Evolutionary conservation across 2,797 vertebrate genomes (phyloP), one percentile per base, ranked within the genome.

Genomic region (Fratercula arctica): DNA sequence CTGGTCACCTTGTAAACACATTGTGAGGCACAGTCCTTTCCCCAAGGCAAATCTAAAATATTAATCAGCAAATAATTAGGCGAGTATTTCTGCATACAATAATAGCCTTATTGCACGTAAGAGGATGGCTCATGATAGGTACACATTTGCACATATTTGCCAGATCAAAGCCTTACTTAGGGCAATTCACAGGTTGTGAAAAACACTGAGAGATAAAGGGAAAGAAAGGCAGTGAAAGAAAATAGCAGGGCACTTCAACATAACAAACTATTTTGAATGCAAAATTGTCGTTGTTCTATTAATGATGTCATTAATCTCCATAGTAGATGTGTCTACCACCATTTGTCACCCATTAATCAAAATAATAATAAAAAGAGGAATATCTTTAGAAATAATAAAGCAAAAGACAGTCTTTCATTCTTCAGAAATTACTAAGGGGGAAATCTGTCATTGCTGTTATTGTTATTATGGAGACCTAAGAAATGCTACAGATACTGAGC

Each of bases 141-240:
- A 74, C 75, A 74, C 35, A 83, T 87, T 72, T 64, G n/a, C 64
- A 61, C 48, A 50, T 3, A 46, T 94, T 90, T 85, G 41, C 48
- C 89, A 87, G 88, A 94, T 90, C 81, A 95, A 92, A 94, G 90
- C 37, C 53, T 77, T 80, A 76, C 60, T 87, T 74, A 46, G 61
- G 41, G 50, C 72, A 90, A 78, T 95, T 87, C 82, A n/a, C 78
- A 69, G 16, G 3, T 48, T 74, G n/a, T 75, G 79, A 66, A 83
- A 88, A 87, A 51, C 64, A 54, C 19, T 25, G 28, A 78, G 64
- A 93, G 63, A 89, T 83, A 80, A 96, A 73, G 63, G 35, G 53
- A 63, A 87, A 56, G 48, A 87, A 77, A 73, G 37, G 53, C 37
- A 46, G 14, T 37, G 68, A 64, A 78, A 90, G 76, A 90, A 87